A percentile compares a stretch with the other conserved stretches of the same genome.
phyloP scores from a whole-genome alignment of 2,113 vertebrate species.

The Otus sunia region DNA sequence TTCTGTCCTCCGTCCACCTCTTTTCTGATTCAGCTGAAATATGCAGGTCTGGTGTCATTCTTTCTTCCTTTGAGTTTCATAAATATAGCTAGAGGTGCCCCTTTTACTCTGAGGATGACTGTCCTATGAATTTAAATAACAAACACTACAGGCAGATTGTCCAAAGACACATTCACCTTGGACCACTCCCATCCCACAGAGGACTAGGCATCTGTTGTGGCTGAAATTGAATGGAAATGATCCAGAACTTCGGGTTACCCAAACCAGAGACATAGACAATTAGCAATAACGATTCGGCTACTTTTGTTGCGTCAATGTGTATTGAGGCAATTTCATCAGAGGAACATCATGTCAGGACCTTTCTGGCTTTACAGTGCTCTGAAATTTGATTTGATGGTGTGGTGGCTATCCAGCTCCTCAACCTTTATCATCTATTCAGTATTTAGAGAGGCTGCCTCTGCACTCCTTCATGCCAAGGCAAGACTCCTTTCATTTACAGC shows the following conservation, averaged over 20 bases:
- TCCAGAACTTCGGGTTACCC: conserved; percentile 4
- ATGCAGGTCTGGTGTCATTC: not conserved
- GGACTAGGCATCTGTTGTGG: not conserved
- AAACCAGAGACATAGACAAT: not conserved
- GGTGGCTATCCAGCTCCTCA: not conserved
- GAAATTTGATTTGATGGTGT: not conserved
- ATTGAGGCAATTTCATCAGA: not conserved
- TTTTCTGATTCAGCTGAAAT: conserved; percentile 18
- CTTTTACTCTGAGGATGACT: not conserved
- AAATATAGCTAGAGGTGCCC: conserved; percentile 31
- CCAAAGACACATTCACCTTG: conserved; percentile 30
- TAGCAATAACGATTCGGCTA: fast-evolving
- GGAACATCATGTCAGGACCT: not conserved
- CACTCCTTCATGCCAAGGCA: not conserved
- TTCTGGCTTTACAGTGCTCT: not conserved
- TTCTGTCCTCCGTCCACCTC: not conserved
- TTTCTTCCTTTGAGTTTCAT: not conserved
- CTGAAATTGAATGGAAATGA: conserved; percentile 39
- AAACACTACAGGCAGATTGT: not conserved
- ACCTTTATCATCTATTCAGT: not conserved
- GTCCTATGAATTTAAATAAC: conserved; percentile 23
- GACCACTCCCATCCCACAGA: conserved; percentile 5
- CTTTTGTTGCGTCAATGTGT: not conserved
- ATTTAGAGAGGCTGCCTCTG: not conserved
- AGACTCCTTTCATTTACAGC: not conserved